phyloP scores from a whole-genome alignment of 2,888 invertebrate species.

The Halictus quadricinctus region DNA sequence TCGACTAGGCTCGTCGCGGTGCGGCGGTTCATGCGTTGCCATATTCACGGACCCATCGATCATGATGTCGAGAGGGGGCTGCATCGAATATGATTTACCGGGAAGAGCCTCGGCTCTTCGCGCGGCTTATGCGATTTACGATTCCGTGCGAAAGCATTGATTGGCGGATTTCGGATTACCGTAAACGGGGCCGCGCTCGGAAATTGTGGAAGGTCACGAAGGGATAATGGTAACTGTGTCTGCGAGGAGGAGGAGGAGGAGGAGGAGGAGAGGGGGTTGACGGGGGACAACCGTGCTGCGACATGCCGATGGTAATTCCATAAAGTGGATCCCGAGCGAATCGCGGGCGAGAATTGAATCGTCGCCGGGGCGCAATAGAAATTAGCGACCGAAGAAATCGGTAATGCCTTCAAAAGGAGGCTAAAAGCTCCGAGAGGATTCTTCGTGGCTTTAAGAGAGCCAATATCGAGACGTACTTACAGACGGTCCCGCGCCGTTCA shows the following conservation, averaged over 20 bases:
- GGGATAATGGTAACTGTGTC: constrained; percentile 58
- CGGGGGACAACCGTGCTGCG: constrained; percentile 31
- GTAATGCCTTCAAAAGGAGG: not conserved
- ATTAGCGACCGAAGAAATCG: constrained; percentile 49
- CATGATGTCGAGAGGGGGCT: constrained; percentile 46
- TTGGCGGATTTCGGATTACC: constrained; percentile 61
- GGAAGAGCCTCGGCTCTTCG: constrained; percentile 41
- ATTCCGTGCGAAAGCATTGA: constrained; percentile 65
- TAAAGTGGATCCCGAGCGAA: constrained; percentile 53
- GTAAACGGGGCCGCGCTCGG: constrained; percentile 37
- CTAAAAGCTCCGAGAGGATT: constrained; percentile 6
- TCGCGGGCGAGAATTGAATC: constrained; percentile 51
- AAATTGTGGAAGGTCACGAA: constrained; percentile 65
- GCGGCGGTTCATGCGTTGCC: constrained; percentile 34
- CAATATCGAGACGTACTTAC: constrained; percentile 3
- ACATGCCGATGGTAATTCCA: constrained; percentile 53
- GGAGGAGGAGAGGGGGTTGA: not conserved
- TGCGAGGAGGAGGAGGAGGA: not conserved
- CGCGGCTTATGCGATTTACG: constrained; percentile 67
- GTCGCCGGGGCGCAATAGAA: constrained; percentile 25
- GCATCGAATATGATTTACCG: constrained; percentile 62
- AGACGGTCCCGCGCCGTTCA: not conserved
- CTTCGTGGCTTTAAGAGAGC: constrained; percentile 1
- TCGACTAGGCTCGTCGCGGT: not conserved
- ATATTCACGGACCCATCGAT: constrained; percentile 54